Base-by-base conservation (phyloP, 2,113 vertebrate species). In the Leucopsar rothschildi region DNA sequence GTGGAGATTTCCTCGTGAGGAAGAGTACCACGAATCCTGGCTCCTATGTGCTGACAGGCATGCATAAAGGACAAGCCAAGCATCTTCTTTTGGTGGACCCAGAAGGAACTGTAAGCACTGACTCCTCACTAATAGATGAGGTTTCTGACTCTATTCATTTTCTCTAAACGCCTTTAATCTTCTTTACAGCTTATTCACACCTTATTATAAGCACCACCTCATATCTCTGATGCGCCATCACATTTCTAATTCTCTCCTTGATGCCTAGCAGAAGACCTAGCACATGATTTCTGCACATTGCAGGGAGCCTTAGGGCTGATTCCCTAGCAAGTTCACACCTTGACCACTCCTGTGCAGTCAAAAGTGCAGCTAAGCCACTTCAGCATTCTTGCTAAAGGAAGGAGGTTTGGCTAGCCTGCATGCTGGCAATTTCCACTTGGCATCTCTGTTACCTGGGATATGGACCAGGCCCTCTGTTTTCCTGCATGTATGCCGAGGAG, bases 81-180 rank as follows among this genome's bases (percentile, higher is more conserved):
- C 99, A 99, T 85, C 98, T 99, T 59, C 98, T 99, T 94, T 97
- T 99, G 53, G 99, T 99, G 97, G 99, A 99, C 82, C 99, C 99
- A 1, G 99, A 99, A 96, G 99, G 99, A 97, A 99, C 98, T 97
- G 99, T 99, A 98, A 98, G 98, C 96, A 55, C 72, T 76, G 63
- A 45, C 11, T 71, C 23, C 21, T 71, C 18, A 47, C 25, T 53
- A 76, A 23, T 5, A 77, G 6, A 50, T 45, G 49, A 81, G 4
- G 10, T 82, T 94, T 90, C 61, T 63, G 52, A 70, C 21, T 37
- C 15, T 44, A 20, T 9, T 10, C 1, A 2, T 73, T 70, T 79
- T 81, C 18, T 81, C 39, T 77, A 60, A 60, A 69, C 15, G 7
- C 71, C 23, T 61, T 92, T 93, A 80, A 60, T 63, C 44, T 71